These are phyloP conservation scores for Lophotis ruficrista DNA, from an alignment of 2,113 vertebrate genomes.

Conservation along the genomic window DNA sequence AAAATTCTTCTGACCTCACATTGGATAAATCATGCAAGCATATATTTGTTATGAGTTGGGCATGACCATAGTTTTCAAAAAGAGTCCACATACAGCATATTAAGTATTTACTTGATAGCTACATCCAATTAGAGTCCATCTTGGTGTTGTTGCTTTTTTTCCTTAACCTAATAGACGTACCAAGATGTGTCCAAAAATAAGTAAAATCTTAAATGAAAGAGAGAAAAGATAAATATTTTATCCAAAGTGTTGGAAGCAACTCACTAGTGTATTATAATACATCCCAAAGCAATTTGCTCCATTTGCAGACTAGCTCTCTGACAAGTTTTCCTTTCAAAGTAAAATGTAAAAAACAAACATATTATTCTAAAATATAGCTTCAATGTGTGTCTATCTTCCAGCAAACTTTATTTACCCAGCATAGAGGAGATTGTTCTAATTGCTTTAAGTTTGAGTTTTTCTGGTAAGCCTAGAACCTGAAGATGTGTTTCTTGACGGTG, in stretches of 20 bases:
- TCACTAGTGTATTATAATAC: neutral
- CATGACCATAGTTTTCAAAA: neutral
- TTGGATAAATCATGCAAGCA: neutral
- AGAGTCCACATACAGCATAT: neutral
- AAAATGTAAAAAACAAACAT: neutral
- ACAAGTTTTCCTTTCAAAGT: neutral
- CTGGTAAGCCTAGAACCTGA: neutral
- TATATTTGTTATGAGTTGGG: neutral
- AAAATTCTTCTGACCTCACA: neutral
- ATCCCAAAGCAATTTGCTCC: neutral
- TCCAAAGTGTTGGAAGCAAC: neutral
- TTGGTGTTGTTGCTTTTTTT: neutral
- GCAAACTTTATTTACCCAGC: neutral
- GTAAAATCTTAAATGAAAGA: neutral
- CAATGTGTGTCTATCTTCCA: neutral
- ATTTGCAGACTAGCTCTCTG: neutral
- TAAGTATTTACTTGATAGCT: neutral
- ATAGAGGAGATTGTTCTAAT: neutral
- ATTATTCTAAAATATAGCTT: neutral
- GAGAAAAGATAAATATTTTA: neutral
- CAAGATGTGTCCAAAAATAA: neutral
- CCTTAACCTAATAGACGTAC: neutral
- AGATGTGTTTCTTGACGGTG: neutral
- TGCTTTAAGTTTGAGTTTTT: neutral
- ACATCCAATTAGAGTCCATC: neutral